These are phyloP conservation scores for Nesidiocoris tenuis DNA, from an alignment of 2,888 invertebrate species.

Conservation along the genomic window DNA sequence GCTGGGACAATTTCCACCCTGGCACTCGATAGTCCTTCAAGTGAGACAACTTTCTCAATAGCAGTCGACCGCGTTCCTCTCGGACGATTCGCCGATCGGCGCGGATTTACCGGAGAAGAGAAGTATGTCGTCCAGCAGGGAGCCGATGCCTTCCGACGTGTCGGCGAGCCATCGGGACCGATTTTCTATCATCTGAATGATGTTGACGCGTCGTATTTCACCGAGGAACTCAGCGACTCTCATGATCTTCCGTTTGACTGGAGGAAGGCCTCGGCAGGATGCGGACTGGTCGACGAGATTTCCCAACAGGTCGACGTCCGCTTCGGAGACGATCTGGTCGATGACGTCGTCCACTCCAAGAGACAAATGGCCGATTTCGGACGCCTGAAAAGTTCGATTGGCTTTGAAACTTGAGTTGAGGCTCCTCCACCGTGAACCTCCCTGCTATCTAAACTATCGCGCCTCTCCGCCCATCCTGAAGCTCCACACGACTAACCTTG, in stretches of 20 bases:
- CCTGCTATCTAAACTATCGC: too few species aligned
- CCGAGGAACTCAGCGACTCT: conserved; percentile 63
- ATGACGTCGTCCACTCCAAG: conserved; percentile 57
- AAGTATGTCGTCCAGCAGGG: conserved; percentile 72
- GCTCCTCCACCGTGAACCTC: too few species aligned
- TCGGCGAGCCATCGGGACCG: conserved; percentile 67
- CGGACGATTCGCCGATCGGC: conserved; percentile 53
- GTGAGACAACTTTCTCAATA: too few species aligned
- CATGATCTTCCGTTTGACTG: conserved; percentile 55
- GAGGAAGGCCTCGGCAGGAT: conserved; percentile 52
- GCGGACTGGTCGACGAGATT: conserved; percentile 58
- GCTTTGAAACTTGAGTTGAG: too few species aligned
- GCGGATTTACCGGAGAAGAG: conserved; percentile 60
- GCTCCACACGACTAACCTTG: too few species aligned
- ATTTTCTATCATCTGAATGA: conserved; percentile 62
- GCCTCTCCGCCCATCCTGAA: too few species aligned
- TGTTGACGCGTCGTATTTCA: conserved; percentile 61
- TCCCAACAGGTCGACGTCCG: conserved; percentile 65
- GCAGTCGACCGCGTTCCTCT: conserved; percentile 67
- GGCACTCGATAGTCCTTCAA: too few species aligned
- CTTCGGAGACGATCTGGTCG: conserved; percentile 64
- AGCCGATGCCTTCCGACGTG: conserved; percentile 66
- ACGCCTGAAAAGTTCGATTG: too few species aligned
- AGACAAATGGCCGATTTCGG: conserved; percentile 52
- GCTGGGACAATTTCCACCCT: too few species aligned